Evolutionary conservation across 2,888 invertebrate species (phyloP).

Genomic region (Chrysodeixis includens): DNA sequence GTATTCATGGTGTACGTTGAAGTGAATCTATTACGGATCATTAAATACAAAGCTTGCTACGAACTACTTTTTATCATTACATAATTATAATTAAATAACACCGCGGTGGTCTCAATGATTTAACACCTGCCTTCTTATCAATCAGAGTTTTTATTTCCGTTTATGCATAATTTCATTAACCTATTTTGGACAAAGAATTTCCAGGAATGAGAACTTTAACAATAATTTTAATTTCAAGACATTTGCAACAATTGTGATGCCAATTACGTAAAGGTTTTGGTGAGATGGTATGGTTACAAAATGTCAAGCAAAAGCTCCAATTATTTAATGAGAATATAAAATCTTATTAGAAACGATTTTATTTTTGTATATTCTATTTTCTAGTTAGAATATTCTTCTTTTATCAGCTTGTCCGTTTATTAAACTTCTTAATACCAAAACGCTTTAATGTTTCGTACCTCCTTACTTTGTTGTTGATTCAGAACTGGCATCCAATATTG

Average conservation of each 20-base stretch:
- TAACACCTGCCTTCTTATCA: background rate
- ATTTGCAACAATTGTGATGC: background rate
- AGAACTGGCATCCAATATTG: background rate
- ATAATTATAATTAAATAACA: background rate
- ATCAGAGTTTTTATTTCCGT: background rate
- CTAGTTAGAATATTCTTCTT: background rate
- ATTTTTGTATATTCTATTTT: background rate
- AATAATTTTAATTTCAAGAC: background rate
- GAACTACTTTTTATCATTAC: background rate
- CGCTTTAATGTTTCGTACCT: background rate
- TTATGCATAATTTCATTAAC: too few relatives aligned
- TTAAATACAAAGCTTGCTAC: background rate
- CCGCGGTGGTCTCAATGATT: slow-evolving; percentile 1
- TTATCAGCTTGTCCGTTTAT: background rate
- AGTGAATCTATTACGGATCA: background rate
- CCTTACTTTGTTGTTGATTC: background rate
- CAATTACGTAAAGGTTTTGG: background rate
- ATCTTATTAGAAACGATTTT: background rate
- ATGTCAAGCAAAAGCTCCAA: too few relatives aligned
- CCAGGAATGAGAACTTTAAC: background rate
- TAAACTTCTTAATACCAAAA: background rate
- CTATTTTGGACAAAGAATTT: too few relatives aligned
- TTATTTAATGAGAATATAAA: background rate
- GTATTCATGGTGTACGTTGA: background rate
- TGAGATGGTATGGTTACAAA: background rate